These are phyloP conservation scores for Synaphobranchus kaupii DNA, from an alignment of 2,797 vertebrate species.

Conservation along the genomic window DNA sequence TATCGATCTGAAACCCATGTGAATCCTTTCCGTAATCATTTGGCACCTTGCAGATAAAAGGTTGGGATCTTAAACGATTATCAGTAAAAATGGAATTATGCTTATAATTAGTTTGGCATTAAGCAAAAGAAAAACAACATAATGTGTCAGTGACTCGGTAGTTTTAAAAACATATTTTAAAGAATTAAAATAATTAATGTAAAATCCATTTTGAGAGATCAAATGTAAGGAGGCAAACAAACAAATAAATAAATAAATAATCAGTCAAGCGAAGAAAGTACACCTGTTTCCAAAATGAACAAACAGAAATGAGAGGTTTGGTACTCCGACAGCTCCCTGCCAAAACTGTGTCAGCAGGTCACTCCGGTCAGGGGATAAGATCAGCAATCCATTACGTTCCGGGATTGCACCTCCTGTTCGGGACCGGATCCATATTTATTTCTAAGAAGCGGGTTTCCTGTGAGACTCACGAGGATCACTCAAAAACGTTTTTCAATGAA, in stretches of 20 bases:
- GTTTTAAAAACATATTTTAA: neutral
- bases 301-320: neutral
- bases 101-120: slow-evolving; percentile 13
- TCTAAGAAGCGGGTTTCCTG: neutral
- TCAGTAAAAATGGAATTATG: slow-evolving; percentile 7
- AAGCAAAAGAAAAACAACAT: neutral
- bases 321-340: neutral
- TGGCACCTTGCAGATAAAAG: slow-evolving; percentile 29
- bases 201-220: neutral
- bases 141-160: neutral
- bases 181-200: neutral
- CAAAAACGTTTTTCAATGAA: neutral
- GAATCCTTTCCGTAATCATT: slow-evolving; percentile 18
- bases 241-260: neutral
- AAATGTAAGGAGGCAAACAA: neutral
- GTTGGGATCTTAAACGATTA: slow-evolving; percentile 17
- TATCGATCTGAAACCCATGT: slow-evolving; percentile 30
- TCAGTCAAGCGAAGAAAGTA: neutral
- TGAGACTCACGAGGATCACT: neutral
- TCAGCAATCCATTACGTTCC: neutral
- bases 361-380: neutral
- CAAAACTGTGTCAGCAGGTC: neutral
- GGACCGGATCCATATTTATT: too few species aligned
- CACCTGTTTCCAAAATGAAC: neutral
- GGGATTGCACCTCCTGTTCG: neutral